These are phyloP conservation scores for Syngnathus floridae DNA, from an alignment of 2,113 vertebrate genomes.

Conservation along the genomic window DNA sequence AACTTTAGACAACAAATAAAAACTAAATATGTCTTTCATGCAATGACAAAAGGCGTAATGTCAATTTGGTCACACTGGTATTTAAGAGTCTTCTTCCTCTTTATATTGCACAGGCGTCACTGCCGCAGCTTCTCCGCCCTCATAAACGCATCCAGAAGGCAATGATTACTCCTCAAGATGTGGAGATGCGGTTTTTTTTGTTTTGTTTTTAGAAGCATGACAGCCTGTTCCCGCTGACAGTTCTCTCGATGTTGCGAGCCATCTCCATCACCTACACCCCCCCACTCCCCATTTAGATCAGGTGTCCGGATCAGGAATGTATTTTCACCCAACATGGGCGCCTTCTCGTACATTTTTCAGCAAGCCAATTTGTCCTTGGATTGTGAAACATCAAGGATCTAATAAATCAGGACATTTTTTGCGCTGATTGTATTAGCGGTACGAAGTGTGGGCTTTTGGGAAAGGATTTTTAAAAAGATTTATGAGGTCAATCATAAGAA, in stretches of 20 bases:
- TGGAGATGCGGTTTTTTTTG: slow-evolving; percentile 56
- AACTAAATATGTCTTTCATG: slow-evolving; percentile 10
- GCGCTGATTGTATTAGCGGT: slow-evolving; percentile 40
- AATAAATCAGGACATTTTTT: slow-evolving; percentile 60
- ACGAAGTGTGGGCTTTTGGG: slow-evolving; percentile 50
- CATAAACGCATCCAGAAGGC: slow-evolving; percentile 67
- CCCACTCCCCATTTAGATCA: slow-evolving; percentile 21
- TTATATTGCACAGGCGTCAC: slow-evolving; percentile 48
- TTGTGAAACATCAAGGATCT: slow-evolving; percentile 62
- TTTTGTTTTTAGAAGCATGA: slow-evolving; percentile 34
- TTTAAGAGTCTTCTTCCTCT: slow-evolving; percentile 31
- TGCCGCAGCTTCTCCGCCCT: slow-evolving; percentile 54
- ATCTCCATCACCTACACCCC: slow-evolving; percentile 56
- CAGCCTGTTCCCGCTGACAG: slow-evolving; percentile 46
- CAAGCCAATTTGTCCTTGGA: slow-evolving; percentile 62
- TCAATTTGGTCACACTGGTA: slow-evolving; percentile 19
- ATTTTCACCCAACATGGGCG: slow-evolving; percentile 49
- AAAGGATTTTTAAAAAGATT: slow-evolving; percentile 32
- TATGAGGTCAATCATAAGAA: slow-evolving; percentile 35
- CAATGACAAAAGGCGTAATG: slow-evolving; percentile 19
- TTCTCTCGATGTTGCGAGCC: slow-evolving; percentile 15
- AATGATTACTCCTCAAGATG: slow-evolving; percentile 71
- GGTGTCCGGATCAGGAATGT: slow-evolving; percentile 60
- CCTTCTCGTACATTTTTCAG: slow-evolving; percentile 56
- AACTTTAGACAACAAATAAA: neutral